These are phyloP conservation scores for Pocota personata DNA, from an alignment of 2,888 invertebrate genomes.

Conservation along the genomic window DNA sequence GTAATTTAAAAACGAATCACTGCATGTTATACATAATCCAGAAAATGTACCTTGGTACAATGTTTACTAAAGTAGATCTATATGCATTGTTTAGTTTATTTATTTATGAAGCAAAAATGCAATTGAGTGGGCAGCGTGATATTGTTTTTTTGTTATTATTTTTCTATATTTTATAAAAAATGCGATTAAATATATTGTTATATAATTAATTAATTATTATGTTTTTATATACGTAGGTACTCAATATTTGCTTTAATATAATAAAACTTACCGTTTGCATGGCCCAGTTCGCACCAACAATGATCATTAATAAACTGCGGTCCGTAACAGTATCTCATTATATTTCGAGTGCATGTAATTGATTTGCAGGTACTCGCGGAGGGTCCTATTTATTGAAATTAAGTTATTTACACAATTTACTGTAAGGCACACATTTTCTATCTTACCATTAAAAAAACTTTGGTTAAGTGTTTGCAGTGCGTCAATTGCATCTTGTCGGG, in stretches of 20 bases:
- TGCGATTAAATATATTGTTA: too few relatives aligned
- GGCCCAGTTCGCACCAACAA: conserved; percentile 82
- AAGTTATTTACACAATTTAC: conserved; percentile 6
- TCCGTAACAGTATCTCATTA: conserved; percentile 80
- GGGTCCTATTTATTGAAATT: conserved; percentile 74
- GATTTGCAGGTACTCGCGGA: conserved; percentile 77
- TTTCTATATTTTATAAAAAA: too few relatives aligned
- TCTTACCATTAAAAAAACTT: conserved; percentile 78
- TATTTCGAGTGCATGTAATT: conserved; percentile 77
- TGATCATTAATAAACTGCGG: conserved; percentile 82
- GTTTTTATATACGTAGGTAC: not conserved
- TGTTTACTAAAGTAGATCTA: too few relatives aligned
- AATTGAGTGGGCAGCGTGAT: too few relatives aligned
- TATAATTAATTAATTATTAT: not conserved
- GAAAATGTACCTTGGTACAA: too few relatives aligned
- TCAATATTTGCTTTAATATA: not conserved
- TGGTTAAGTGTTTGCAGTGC: conserved; percentile 79
- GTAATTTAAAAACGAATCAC: too few relatives aligned
- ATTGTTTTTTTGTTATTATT: too few relatives aligned
- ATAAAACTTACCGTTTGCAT: conserved; percentile 79
- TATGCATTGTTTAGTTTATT: too few relatives aligned
- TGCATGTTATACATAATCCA: too few relatives aligned
- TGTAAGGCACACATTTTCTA: not conserved
- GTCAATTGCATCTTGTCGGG: conserved; percentile 80
- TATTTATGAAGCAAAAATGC: too few relatives aligned